Evolutionary conservation across 37 sponge, comb jelly and placozoan species (phyloP).

Genomic region (Chondrosia reniformis): DNA sequence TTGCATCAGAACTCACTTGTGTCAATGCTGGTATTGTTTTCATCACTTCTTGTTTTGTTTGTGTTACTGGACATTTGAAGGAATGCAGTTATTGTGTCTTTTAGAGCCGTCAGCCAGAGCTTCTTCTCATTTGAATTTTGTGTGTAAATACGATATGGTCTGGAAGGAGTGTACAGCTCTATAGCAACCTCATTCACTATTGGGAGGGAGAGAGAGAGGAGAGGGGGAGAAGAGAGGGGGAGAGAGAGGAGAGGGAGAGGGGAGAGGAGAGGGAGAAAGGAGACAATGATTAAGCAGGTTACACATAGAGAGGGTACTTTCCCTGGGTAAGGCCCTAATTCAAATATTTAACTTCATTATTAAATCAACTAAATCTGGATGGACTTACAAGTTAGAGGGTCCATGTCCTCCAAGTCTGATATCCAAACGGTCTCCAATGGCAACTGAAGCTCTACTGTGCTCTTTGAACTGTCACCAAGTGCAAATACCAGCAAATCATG

Average conservation of each 20-base stretch:
- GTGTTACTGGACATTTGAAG: conserved; percentile 23
- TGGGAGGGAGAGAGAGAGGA: background rate
- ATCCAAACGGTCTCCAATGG: conserved; percentile 86
- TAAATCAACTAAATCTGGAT: background rate
- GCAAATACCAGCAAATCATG: conserved; percentile 93
- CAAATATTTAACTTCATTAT: background rate
- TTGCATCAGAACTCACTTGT: too few species aligned
- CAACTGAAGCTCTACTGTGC: conserved; percentile 75
- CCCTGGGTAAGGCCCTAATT: background rate
- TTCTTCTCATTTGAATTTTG: conserved; percentile 77
- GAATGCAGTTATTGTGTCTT: conserved; percentile 63
- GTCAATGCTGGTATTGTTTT: background rate
- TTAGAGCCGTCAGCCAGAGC: conserved; percentile 75
- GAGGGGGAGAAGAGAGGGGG: background rate
- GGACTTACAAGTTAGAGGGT: conserved; percentile 78
- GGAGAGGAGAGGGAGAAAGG: background rate
- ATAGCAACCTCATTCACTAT: conserved; percentile 77
- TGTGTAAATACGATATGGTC: conserved; percentile 87
- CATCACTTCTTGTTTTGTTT: background rate
- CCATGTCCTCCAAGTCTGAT: conserved; percentile 81
- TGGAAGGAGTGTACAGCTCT: conserved; percentile 85
- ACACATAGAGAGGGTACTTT: background rate
- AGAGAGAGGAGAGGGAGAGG: background rate
- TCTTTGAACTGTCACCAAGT: conserved; percentile 56
- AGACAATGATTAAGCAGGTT: too few species aligned